Percentiles rank a stretch among this genome's conserved stretches.
These are phyloP conservation scores for Folsomia manolachei DNA, from an alignment of 2,888 invertebrate species.

Conservation along the genomic window DNA sequence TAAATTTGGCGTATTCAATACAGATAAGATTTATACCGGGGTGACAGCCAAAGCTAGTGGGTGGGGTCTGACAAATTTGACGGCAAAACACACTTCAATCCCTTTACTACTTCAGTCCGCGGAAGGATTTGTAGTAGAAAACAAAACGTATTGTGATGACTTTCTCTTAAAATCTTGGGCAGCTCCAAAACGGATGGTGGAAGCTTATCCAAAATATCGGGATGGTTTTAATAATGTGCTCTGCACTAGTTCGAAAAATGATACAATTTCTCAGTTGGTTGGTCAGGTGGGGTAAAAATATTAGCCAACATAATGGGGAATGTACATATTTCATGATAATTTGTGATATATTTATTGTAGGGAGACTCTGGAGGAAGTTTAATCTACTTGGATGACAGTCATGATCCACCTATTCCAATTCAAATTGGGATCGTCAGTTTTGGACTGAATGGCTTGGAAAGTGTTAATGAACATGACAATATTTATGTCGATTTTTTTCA, in stretches of 20 bases:
- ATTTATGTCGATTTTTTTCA: constrained; percentile 41
- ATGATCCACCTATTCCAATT: neutral
- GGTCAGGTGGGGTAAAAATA: constrained; percentile 15
- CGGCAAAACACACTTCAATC: neutral
- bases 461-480: constrained; percentile 20
- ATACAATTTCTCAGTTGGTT: constrained; percentile 15
- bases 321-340: no score
- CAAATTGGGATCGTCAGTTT: constrained; percentile 15
- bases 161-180: constrained; percentile 13
- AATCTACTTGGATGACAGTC: constrained; percentile 9
- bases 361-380: constrained; percentile 43
- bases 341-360: constrained; percentile 22
- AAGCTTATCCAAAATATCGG: constrained; percentile 34
- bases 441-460: neutral
- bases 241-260: constrained; percentile 29
- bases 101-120: constrained; percentile 24
- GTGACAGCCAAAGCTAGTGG: constrained; percentile 16
- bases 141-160: constrained; percentile 22
- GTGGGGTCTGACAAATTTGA: constrained; percentile 40
- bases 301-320: no score
- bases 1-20: no score
- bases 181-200: neutral
- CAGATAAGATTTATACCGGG: constrained; percentile 17
- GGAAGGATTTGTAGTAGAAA: constrained; percentile 29
- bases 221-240: constrained; percentile 27